phyloP scores from a whole-genome alignment of 2,797 vertebrate species.

The Aulostomus chinensis region DNA sequence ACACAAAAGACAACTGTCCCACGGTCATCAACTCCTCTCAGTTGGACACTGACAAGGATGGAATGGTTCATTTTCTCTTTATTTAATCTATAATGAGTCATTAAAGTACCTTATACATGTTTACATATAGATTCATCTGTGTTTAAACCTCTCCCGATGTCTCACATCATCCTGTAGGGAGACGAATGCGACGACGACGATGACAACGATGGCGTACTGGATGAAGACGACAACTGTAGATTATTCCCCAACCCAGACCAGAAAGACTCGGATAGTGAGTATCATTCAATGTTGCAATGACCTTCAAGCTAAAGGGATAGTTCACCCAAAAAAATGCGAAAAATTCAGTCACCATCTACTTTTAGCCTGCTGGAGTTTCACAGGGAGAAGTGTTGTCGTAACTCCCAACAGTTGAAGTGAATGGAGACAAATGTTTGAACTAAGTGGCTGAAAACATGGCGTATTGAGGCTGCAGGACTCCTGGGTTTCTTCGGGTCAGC shows the following conservation, averaged over 20 bases:
- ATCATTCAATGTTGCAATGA: not conserved
- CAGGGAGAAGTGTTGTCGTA: no score
- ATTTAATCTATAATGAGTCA: not conserved
- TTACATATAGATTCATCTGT: not conserved
- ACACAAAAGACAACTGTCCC: constrained; percentile 97
- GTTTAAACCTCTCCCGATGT: not conserved
- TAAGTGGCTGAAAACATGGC: no score
- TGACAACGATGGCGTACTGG: constrained; percentile 92
- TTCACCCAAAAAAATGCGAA: no score
- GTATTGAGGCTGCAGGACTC: no score
- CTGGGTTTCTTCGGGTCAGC: no score
- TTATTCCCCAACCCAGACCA: constrained; percentile 90
- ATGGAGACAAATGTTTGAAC: no score
- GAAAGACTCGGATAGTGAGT: constrained; percentile 88
- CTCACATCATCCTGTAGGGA: constrained; percentile 66
- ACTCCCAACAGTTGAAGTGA: no score
- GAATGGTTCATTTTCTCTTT: constrained; percentile 63
- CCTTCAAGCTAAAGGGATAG: no score
- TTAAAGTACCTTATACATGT: not conserved
- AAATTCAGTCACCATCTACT: no score
- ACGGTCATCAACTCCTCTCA: constrained; percentile 93
- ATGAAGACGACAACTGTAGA: constrained; percentile 93
- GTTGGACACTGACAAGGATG: constrained; percentile 97
- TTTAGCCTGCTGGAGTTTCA: no score
- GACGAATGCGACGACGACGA: constrained; percentile 96